A percentile compares a stretch with the other conserved stretches of the same genome.
phyloP scores from a whole-genome alignment of 2,113 vertebrate genomes.

The Crypturellus undulatus region DNA sequence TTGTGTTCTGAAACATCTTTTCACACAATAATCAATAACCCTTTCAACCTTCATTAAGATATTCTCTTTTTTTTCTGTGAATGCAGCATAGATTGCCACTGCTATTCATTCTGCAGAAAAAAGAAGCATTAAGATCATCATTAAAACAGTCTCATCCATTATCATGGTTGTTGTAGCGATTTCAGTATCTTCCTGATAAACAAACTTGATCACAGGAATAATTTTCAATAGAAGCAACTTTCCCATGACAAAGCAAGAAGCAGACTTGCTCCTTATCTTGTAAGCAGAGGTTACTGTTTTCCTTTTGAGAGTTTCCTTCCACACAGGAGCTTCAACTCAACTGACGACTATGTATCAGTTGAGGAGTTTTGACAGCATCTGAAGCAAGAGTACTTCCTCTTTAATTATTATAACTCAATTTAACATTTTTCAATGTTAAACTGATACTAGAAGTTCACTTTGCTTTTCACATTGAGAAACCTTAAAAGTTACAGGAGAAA shows the following conservation, averaged over 20 bases:
- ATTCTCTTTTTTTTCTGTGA: not conserved
- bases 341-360: not conserved
- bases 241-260: not conserved
- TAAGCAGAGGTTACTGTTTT: not conserved
- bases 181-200: not conserved
- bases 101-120: not conserved
- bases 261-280: not conserved
- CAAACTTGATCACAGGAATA: fast-evolving
- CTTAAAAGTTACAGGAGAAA: not conserved
- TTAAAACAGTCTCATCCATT: not conserved
- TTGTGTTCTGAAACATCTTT: not conserved
- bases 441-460: not conserved
- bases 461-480: not conserved
- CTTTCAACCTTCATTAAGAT: not conserved
- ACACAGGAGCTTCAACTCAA: not conserved
- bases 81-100: not conserved
- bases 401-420: not conserved
- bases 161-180: not conserved
- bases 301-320: not conserved
- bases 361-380: not conserved
- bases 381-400: not conserved
- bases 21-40: not conserved
- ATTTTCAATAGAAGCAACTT: not conserved
- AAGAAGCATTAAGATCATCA: not conserved
- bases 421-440: not conserved